Conservation (phyloP, 1,140 invertebrate species). For the Plectrocnemia conspersa region DNA sequence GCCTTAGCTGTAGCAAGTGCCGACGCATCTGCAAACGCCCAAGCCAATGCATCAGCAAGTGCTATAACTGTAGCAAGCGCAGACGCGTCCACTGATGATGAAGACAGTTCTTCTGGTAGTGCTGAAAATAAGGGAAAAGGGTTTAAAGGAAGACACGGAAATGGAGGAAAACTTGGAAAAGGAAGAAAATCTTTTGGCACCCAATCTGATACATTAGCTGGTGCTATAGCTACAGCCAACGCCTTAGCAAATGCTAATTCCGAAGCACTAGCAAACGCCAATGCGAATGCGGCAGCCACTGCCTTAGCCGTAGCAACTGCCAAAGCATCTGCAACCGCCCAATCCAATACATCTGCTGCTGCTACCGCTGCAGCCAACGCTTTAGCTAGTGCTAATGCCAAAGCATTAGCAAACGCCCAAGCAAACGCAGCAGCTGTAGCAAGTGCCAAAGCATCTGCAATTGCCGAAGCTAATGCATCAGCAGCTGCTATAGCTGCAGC, state of each 20-base stretch:
- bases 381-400: not conserved
- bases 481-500: not conserved
- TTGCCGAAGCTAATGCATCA: no score
- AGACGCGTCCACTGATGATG: not conserved
- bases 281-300: not conserved
- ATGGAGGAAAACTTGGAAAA: slow-evolving; percentile 1
- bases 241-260: no score
- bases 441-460: not conserved
- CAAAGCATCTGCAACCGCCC: not conserved
- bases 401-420: not conserved
- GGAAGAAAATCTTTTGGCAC: no score
- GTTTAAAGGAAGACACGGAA: not conserved
- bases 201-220: no score
- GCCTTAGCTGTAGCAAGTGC: not conserved
- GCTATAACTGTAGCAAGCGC: not conserved
- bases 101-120: not conserved
- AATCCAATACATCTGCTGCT: no score
- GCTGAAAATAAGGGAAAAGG: slow-evolving; percentile 2
- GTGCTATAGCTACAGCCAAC: no score
- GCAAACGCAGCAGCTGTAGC: not conserved
- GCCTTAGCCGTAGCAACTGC: not conserved
- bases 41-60: not conserved
- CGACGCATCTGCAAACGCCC: slow-evolving; percentile 1
- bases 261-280: not conserved
- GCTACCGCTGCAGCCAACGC: no score